Evolutionary conservation across 2,888 invertebrate genomes (phyloP), one percentile per base, ranked within the genome.

Genomic region (Lagria hirta): DNA sequence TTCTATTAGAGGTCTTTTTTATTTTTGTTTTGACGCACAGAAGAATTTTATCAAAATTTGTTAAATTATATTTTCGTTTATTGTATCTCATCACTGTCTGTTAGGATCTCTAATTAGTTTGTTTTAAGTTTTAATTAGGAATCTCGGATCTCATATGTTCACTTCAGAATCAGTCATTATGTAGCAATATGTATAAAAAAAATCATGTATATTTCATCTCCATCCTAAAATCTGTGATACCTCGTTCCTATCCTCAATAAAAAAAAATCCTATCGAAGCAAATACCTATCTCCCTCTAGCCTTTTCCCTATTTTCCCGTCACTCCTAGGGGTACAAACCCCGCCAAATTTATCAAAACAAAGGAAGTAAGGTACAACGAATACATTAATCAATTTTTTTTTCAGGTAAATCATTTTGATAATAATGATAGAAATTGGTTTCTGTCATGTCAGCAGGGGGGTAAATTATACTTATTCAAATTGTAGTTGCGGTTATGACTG

Each of bases 191-290:
- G 44, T 51, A 45, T 38, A 15, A 48, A 48, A 41, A 48, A 48
- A 49, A 46, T 36, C 33, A 48, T 41, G 13, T 22, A 32, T 43
- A 43, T 49, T 47, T 58, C 58, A 60, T 60, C 58, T 60, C 58
- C 60, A 61, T 61, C 60, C 62, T 57, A 33, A 50, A 60, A 61
- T 60, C 63, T 64, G 63, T 64, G 62, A 62, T 64, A 64, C 61
- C 60, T 57, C 26, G 28, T 37, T 38, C 47, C 35, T 40, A 23
- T 26, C 29, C 43, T 27, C 14, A 34, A 36, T 45, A 44, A 36
- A 37, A 37, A 32, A 27, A 16, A 15, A 26, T 47, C 43, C 42
- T 24, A 12, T 22, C 12, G 22, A 18, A 16, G 26, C 11, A 16
- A 17, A 13, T 17, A 17, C 28, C 20, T 12, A 14, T 23, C 35